Conservation (phyloP, 2,888 invertebrate species). For the Thalpophila matura region DNA sequence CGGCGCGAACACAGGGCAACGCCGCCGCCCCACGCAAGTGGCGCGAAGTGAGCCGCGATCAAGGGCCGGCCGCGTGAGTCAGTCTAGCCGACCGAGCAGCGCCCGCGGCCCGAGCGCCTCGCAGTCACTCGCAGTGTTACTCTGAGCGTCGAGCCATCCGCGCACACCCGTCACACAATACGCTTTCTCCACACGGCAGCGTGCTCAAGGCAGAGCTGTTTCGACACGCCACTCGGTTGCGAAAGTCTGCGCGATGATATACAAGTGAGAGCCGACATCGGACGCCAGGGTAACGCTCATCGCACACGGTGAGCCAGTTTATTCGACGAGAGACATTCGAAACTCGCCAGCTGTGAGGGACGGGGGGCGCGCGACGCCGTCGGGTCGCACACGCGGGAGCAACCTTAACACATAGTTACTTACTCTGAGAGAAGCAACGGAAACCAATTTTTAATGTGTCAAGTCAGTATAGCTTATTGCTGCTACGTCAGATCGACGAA, state of each 20-base stretch:
- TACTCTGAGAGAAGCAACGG: conserved; percentile 81
- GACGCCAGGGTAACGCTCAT: conserved; percentile 89
- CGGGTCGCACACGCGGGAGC: conserved; percentile 87
- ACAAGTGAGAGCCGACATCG: conserved; percentile 89
- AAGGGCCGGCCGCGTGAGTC: conserved; percentile 72
- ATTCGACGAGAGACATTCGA: conserved; percentile 85
- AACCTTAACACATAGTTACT: conserved; percentile 83
- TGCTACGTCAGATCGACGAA: conserved; percentile 90
- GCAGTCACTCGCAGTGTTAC: conserved; percentile 51
- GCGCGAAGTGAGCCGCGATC: conserved; percentile 79
- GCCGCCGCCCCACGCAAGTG: conserved; percentile 62
- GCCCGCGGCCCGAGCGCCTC: conserved; percentile 62
- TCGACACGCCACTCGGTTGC: conserved; percentile 88
- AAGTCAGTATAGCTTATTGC: conserved; percentile 90
- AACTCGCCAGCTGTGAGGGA: conserved; percentile 85
- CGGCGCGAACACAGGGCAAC: conserved; percentile 56
- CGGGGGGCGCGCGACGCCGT: conserved; percentile 88
- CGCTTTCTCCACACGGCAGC: conserved; percentile 76
- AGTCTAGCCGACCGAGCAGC: conserved; percentile 59
- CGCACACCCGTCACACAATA: conserved; percentile 54
- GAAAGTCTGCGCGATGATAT: conserved; percentile 91
- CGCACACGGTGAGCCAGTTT: conserved; percentile 89
- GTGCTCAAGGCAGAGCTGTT: conserved; percentile 84
- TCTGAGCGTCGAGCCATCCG: conserved; percentile 65
- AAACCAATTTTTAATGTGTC: conserved; percentile 91